These are phyloP conservation scores for Muntiacus reevesi DNA, from an alignment of 2,113 vertebrate genomes.

Conservation along the genomic window DNA sequence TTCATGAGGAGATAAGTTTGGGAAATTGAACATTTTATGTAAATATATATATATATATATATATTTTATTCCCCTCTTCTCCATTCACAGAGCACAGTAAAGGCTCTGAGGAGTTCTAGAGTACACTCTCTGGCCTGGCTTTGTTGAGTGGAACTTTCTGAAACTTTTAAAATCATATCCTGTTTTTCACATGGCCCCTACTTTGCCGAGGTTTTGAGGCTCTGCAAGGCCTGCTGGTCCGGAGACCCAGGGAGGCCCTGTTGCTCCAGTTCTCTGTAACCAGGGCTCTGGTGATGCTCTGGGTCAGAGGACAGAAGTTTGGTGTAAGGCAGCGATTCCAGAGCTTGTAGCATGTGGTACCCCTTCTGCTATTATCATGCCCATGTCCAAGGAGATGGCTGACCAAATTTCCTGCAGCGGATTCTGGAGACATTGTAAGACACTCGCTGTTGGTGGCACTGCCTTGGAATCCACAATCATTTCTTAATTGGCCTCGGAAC, in stretches of 20 bases:
- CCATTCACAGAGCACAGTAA: not conserved
- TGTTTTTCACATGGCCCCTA: not conserved
- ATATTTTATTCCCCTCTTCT: not conserved
- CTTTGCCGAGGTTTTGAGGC: not conserved
- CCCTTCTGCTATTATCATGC: not conserved
- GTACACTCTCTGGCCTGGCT: not conserved
- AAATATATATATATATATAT: not conserved
- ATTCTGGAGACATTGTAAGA: not conserved
- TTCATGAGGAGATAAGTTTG: not conserved
- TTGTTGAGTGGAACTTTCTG: not conserved
- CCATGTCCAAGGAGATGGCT: not conserved
- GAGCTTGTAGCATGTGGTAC: not conserved
- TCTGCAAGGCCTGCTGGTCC: not conserved
- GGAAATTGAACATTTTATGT: not conserved
- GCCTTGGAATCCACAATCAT: not conserved
- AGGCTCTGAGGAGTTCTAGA: not conserved
- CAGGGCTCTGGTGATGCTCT: not conserved
- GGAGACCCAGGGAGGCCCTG: not conserved
- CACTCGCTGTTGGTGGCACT: not conserved
- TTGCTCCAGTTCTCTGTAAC: not conserved
- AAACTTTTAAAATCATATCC: not conserved
- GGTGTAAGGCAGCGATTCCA: not conserved
- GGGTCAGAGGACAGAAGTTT: not conserved
- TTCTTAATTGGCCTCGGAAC: conserved; percentile 47
- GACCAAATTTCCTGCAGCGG: not conserved